These are phyloP conservation scores for Heliangelus exortis DNA, from an alignment of 2,797 vertebrate genomes.

Conservation along the genomic window DNA sequence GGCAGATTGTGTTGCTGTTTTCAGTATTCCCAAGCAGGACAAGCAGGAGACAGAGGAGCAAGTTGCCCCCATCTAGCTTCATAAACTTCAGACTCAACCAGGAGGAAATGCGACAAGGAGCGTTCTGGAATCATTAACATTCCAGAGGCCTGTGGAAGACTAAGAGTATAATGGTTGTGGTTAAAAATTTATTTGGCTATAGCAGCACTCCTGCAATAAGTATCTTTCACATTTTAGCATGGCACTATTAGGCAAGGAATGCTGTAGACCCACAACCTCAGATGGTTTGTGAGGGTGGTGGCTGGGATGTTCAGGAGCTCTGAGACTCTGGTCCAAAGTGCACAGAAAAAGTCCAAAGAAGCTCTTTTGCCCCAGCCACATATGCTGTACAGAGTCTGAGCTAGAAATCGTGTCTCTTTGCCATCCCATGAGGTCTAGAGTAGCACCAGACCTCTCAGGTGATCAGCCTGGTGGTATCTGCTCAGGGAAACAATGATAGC, in stretches of 20 bases:
- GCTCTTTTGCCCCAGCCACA: not conserved
- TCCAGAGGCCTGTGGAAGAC: not conserved
- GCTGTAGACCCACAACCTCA: not conserved
- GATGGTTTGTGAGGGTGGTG: not conserved
- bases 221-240: not conserved
- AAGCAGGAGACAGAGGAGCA: not conserved
- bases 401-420: not conserved
- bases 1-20: not conserved
- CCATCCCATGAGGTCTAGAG: not conserved
- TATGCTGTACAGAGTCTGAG: rapidly evolving
- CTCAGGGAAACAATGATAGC: not conserved
- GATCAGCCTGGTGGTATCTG: not conserved
- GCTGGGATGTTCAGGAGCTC: not conserved
- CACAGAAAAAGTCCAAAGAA: not conserved
- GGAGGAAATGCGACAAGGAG: not conserved
- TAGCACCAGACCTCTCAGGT: not conserved
- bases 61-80: not conserved
- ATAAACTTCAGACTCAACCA: not conserved
- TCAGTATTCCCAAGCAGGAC: not conserved
- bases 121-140: not conserved
- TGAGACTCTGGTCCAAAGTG: not conserved
- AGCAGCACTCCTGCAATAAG: not conserved
- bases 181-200: not conserved
- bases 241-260: not conserved
- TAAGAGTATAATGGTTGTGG: not conserved